Base-by-base conservation (phyloP, 2,888 invertebrate genomes). In the Monoplex corrugatus region DNA sequence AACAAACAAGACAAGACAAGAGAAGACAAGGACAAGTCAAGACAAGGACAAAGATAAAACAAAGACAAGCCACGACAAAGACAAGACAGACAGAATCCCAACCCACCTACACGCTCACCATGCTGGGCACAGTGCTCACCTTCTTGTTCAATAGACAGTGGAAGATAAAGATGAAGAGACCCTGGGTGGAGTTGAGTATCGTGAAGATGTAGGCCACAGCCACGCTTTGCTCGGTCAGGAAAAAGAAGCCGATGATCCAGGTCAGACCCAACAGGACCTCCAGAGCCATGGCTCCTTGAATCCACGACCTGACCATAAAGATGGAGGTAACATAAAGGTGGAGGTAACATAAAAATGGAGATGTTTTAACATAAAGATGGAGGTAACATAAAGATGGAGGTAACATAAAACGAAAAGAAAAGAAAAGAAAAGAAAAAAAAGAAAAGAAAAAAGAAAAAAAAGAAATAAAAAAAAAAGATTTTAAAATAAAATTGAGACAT, bases 81-180 rank as follows among this genome's bases (percentile, higher is more conserved):
- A n/a, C n/a, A n/a, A n/a, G n/a, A n/a, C n/a, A n/a, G n/a, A n/a
- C n/a, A n/a, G n/a, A n/a, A n/a, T n/a, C n/a, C n/a, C n/a, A n/a
- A n/a, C n/a, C n/a, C n/a, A n/a, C n/a, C n/a, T n/a, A n/a, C n/a
- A n/a, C n/a, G n/a, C n/a, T n/a, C n/a, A n/a, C n/a, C n/a, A n/a
- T n/a, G n/a, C n/a, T n/a, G n/a, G n/a, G n/a, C n/a, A n/a, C n/a
- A n/a, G n/a, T n/a, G n/a, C n/a, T n/a, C 89, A 95, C 95, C 94
- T 95, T 94, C 90, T 94, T 94, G 90, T 94, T 95, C 44, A 94
- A 91, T 40, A 94, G 86, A 90, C 95, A 95, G 86, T 95, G 95
- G 92, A 94, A 95, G 50, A 92, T 86, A 87, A 93, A 95, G 84
- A 95, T 94, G 92, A 94, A 94, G 80, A 94, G 92, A 23, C 95